Evolutionary conservation across 1,140 invertebrate species (phyloP), one percentile per base, ranked within the genome.

Genomic region (Antheraea pernyi): DNA sequence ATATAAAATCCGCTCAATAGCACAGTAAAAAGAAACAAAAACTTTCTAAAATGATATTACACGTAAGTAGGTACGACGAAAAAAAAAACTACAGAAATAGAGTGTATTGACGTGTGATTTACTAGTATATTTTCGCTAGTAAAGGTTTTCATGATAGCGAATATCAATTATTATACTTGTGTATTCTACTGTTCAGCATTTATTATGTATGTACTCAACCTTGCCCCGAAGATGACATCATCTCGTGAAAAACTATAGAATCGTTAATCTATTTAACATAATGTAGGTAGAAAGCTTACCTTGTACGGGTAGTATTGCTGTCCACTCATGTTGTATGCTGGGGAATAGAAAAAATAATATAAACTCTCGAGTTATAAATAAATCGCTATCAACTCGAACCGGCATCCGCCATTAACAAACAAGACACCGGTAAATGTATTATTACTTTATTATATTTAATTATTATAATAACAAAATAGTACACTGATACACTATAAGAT

Each of bases 301-400:
- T 93, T 93, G 90, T 92, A 92, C 67, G 91, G 92, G 82, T 93
- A 93, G 77, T 92, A 93, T 78, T 93, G 91, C 70, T 92, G 90
- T 75, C 91, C 91, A 77, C 88, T 91, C 92, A 93, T 93, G 67
- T 81, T 92, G 86, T 71, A 73, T 80, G 78, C 88, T 91, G 78
- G 65, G 66, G 36, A 89, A 89, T 63, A 81, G 80, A 84, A 78
- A 64, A 74, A 71, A 78, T 78, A 74, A 72, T 71, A 66, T 18
- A 82, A 81, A 83, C 79, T 80, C 74, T 67, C 30, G 72, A 65
- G 70, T 78, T 86, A 88, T 85, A 90, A 86, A 88, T 89, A 89
- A 80, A 79, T 80, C 78, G 71, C 83, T 77, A 83, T 76, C 76
- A 86, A 75, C 79, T 69, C 63, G 65, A 75, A 83, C 86, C 86